phyloP scores from a whole-genome alignment of 2,113 vertebrate genomes.

The Leucoraja erinaceus region DNA sequence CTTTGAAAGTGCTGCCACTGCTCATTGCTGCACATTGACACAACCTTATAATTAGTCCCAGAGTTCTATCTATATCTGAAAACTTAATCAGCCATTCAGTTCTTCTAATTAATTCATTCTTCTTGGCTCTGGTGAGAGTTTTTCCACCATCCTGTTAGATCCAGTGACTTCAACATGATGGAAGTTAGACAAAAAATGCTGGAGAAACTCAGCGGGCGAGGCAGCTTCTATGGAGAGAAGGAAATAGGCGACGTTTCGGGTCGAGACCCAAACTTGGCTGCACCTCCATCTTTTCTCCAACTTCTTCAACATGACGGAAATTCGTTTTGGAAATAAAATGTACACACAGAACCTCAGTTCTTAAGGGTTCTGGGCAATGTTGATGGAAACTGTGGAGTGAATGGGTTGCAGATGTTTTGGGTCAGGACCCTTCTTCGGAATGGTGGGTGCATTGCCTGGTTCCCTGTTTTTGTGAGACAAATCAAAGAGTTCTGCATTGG shows the following conservation, averaged over 20 bases:
- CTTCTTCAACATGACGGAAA: neutral
- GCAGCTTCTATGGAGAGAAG: too few relatives aligned
- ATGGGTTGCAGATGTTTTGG: too few relatives aligned
- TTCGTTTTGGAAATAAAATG: slow-evolving; percentile 21
- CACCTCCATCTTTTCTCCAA: too few relatives aligned
- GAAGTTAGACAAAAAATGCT: neutral
- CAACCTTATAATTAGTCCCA: neutral
- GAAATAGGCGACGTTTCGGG: too few relatives aligned
- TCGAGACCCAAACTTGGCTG: too few relatives aligned
- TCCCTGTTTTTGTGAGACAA: neutral
- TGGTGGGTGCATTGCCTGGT: neutral
- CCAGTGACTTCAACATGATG: neutral
- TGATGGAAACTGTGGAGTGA: too few relatives aligned
- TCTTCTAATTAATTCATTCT: neutral
- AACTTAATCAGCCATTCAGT: neutral
- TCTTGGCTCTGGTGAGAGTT: neutral
- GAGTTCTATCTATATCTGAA: slow-evolving; percentile 3
- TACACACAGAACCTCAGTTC: neutral
- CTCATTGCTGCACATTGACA: slow-evolving; percentile 4
- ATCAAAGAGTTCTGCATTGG: neutral
- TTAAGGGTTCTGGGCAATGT: neutral
- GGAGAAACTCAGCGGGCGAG: too few relatives aligned
- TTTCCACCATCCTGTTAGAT: neutral
- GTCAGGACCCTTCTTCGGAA: too few relatives aligned
- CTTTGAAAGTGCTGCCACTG: neutral